Evolutionary conservation across 2,888 invertebrate species (phyloP).

Genomic region (Oscheius sp.): DNA sequence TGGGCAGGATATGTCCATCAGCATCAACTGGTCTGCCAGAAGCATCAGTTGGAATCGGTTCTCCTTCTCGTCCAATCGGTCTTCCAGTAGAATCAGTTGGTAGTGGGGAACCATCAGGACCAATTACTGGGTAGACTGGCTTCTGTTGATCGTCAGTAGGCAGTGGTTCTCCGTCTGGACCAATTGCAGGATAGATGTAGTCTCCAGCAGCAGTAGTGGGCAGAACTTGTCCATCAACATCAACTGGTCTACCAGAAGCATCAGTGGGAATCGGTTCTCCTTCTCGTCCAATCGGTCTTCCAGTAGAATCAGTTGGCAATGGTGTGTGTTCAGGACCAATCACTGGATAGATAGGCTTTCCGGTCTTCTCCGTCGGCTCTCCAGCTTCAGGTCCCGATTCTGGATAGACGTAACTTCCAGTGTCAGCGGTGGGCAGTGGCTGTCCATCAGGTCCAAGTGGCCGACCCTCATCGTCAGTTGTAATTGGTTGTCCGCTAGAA

Average conservation of each 20-base stretch:
- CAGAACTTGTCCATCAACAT: slow-evolving; percentile 34
- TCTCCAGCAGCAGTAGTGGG: slow-evolving; percentile 51
- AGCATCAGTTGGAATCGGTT: slow-evolving; percentile 50
- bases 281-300: slow-evolving; percentile 31
- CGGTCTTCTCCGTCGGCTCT: slow-evolving; percentile 44
- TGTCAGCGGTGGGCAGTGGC: slow-evolving; percentile 45
- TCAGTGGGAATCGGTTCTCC: slow-evolving; percentile 61
- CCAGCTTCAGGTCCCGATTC: slow-evolving; percentile 49
- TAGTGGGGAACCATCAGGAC: slow-evolving; percentile 38
- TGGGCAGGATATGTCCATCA: slow-evolving; percentile 47
- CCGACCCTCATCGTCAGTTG: slow-evolving; percentile 55
- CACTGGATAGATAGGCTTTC: slow-evolving; percentile 39
- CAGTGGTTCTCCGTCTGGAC: slow-evolving; percentile 49
- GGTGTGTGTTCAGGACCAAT: slow-evolving; percentile 35
- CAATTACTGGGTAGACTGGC: slow-evolving; percentile 44
- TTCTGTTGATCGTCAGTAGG: slow-evolving; percentile 54
- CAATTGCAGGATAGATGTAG: slow-evolving; percentile 35
- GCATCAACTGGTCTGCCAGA: slow-evolving; percentile 47
- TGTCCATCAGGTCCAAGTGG: slow-evolving; percentile 44
- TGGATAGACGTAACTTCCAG: slow-evolving; percentile 35
- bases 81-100: slow-evolving; percentile 49
- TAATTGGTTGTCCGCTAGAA: slow-evolving; percentile 40
- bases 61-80: slow-evolving; percentile 43
- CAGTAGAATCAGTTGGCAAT: slow-evolving; percentile 50
- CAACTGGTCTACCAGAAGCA: slow-evolving; percentile 2